These are phyloP conservation scores for Argyrosomus japonicus DNA, from an alignment of 2,113 vertebrate species.

Conservation along the genomic window DNA sequence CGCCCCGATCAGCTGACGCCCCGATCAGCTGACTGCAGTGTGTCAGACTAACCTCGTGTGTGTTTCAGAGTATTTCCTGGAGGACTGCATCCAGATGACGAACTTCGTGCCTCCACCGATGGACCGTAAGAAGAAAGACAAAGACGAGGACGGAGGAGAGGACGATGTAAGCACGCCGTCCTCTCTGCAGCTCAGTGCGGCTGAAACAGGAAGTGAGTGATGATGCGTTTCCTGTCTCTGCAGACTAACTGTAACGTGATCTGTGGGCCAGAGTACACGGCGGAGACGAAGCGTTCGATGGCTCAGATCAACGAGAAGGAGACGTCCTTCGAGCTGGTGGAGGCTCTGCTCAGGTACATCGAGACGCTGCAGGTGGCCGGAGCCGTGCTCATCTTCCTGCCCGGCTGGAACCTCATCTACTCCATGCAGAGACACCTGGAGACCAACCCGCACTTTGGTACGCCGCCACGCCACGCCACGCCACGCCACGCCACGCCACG, in stretches of 20 bases:
- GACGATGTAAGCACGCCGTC: constrained; percentile 86
- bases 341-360: constrained; percentile 93
- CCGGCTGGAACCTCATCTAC: constrained; percentile 97
- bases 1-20: too few relatives aligned
- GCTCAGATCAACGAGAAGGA: constrained; percentile 94
- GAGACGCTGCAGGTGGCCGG: constrained; percentile 91
- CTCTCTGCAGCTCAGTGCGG: neutral
- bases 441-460: constrained; percentile 94
- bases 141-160: constrained; percentile 92
- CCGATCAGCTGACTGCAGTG: too few relatives aligned
- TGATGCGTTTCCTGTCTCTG: neutral
- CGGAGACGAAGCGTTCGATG: constrained; percentile 91
- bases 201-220: neutral
- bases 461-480: neutral
- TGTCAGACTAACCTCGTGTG: too few relatives aligned
- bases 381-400: constrained; percentile 93
- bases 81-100: constrained; percentile 98
- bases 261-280: constrained; percentile 89
- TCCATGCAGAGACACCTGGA: constrained; percentile 97
- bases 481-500: too few relatives aligned
- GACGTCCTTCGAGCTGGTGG: constrained; percentile 95
- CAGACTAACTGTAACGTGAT: constrained; percentile 94
- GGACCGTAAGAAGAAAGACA: constrained; percentile 95
- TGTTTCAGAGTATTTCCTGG: constrained; percentile 92
- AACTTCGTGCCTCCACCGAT: constrained; percentile 91